Evolutionary conservation across 2,113 vertebrate species (phyloP), one percentile per base, ranked within the genome.

Genomic region (Casuarius casuarius): DNA sequence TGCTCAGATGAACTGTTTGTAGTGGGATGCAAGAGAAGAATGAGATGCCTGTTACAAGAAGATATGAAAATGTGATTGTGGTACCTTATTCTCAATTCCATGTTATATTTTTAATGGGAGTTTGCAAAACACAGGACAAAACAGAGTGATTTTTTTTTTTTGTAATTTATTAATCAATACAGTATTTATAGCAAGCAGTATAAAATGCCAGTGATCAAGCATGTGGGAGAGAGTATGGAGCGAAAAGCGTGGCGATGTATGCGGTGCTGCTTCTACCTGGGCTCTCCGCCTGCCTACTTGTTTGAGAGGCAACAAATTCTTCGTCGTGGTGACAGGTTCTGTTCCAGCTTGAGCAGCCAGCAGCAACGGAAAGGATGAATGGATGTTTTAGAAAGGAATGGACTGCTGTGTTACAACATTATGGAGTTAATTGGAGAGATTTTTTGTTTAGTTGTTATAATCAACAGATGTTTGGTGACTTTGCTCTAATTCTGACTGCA

Each of bases 11-110:
- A 83, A 51, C 82, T 87, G 82, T 46, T 95, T 75, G 13, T 65
- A 93, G 96, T 79, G 89, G 89, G 82, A 84, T 90, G 89, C 86
- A 85, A 82, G 71, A 74, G 87, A 89, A 95, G 79, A 95, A 93
- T 82, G 82, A 51, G 29, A 89, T 79, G 81, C 68, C 89, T 96
- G 71, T 87, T 94, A 88, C 63, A 88, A 94, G 94, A 81, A 96
- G 81, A 89, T 88, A 90, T 22, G 82, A 77, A 92, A 92, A 94
- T 94, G 17, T 42, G 63, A 40, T 92, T 68, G 78, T 90, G 76
- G 28, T 92, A 76, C 90, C 84, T 93, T 89, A 63, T 83, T 91
- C 63, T 89, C 35, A 0, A 0, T 68, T 85, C 44, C 87, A 35
- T 89, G 46, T 46, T 87, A 21, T 52, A 38, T 54, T 90, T 96